Conservation (phyloP, 2,113 vertebrate species). For the Datnioides undecimradiatus region DNA sequence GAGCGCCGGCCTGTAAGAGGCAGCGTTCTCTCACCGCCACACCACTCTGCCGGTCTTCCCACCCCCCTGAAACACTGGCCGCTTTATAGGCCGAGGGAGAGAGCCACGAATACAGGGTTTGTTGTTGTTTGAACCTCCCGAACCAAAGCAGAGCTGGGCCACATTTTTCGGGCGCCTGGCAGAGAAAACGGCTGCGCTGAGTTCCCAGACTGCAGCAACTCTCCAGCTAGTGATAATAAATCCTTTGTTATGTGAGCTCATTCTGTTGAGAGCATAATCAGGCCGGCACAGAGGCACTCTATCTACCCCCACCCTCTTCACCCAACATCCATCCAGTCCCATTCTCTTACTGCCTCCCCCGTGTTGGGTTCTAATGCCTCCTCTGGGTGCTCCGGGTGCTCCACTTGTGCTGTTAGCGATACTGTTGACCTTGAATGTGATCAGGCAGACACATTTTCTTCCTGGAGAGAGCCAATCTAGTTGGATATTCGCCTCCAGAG, state of each 20-base stretch:
- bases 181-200: constrained; percentile 42
- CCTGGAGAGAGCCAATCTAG: not conserved
- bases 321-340: constrained; percentile 18
- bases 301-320: constrained; percentile 13
- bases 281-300: constrained; percentile 69
- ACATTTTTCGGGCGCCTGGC: constrained; percentile 63
- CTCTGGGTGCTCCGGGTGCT: constrained; percentile 28
- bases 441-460: not conserved
- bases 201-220: constrained; percentile 69
- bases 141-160: constrained; percentile 55
- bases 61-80: constrained; percentile 59
- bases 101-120: constrained; percentile 33
- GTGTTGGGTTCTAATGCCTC: constrained; percentile 21
- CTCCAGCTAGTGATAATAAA: constrained; percentile 75
- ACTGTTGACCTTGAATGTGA: constrained; percentile 33
- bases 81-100: constrained; percentile 45
- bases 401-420: constrained; percentile 13
- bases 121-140: constrained; percentile 59
- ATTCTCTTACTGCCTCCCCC: constrained; percentile 5
- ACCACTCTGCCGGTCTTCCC: constrained; percentile 27
- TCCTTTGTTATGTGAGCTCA: constrained; percentile 78
- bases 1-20: not conserved
- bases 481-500: constrained; percentile 16
- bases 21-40: constrained; percentile 37
- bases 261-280: constrained; percentile 75